A percentile compares a stretch with the other conserved stretches of the same genome.
Conservation (phyloP, 2,888 invertebrate genomes). For the Cyaniris semiargus region DNA sequence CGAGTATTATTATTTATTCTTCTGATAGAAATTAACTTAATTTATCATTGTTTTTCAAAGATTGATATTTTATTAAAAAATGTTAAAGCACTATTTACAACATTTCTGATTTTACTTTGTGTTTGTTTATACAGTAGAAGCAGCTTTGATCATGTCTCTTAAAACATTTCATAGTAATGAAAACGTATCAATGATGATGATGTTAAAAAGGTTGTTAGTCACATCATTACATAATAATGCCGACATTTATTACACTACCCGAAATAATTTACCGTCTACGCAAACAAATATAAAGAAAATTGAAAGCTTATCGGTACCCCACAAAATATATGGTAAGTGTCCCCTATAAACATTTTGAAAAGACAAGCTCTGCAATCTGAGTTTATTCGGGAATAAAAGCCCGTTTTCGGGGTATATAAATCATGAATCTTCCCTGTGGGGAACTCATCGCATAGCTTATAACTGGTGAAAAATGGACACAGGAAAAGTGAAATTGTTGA, state of each 20-base stretch:
- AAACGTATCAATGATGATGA: not conserved
- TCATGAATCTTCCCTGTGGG: constrained; percentile 29
- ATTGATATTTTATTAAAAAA: too few relatives aligned
- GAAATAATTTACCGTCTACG: constrained; percentile 14
- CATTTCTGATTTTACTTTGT: too few relatives aligned
- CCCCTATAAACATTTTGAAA: constrained; percentile 29
- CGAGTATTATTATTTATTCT: too few relatives aligned
- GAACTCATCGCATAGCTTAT: constrained; percentile 28
- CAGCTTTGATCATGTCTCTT: too few relatives aligned
- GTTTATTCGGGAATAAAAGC: constrained; percentile 25
- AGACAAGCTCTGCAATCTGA: constrained; percentile 24
- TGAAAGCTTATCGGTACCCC: constrained; percentile 18
- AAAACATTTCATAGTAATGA: too few relatives aligned
- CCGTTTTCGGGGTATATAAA: constrained; percentile 27
- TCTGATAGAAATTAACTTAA: too few relatives aligned
- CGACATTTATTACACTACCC: not conserved
- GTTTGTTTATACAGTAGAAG: too few relatives aligned
- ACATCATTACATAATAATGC: constrained; percentile 1
- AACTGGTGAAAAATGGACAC: constrained; percentile 26
- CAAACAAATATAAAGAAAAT: constrained; percentile 27
- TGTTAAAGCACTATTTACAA: too few relatives aligned
- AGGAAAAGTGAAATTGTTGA: constrained; percentile 28
- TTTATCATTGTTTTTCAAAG: too few relatives aligned
- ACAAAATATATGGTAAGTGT: constrained; percentile 24
- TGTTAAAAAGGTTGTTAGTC: not conserved